Percentiles rank a stretch among this genome's conserved stretches.
Conservation (phyloP, 2,113 vertebrate species). For the Petrocephalus microphthalmus region DNA sequence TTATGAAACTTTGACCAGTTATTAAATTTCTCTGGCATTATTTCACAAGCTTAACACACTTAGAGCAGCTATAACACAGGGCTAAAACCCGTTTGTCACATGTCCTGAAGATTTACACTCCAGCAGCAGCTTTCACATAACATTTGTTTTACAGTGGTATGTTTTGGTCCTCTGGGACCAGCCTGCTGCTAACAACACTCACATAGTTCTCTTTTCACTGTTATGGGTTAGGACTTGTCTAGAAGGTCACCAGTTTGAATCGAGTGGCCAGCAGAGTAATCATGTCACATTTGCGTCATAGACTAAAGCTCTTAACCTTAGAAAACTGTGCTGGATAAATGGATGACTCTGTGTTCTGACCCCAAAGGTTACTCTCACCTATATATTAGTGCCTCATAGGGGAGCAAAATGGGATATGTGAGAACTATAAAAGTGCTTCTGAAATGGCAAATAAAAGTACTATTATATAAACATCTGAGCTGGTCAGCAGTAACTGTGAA, state of each 20-base stretch:
- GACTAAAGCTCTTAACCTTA: neutral
- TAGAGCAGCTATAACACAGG: neutral
- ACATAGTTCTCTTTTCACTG: neutral
- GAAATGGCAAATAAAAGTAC: neutral
- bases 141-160: constrained; percentile 23
- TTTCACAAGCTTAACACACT: neutral
- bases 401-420: neutral
- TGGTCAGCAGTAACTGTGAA: neutral
- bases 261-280: neutral
- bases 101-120: neutral
- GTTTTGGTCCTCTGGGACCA: neutral
- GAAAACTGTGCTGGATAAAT: neutral
- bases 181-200: neutral
- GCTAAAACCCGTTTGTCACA: neutral
- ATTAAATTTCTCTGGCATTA: neutral
- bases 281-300: neutral
- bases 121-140: neutral
- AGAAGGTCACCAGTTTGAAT: neutral
- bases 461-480: neutral
- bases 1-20: neutral
- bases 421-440: neutral
- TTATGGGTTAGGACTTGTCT: neutral
- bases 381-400: neutral
- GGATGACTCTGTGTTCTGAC: neutral
- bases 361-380: neutral